Conservation (phyloP, 2,888 invertebrate species). For the Thymelicus sylvestris region DNA sequence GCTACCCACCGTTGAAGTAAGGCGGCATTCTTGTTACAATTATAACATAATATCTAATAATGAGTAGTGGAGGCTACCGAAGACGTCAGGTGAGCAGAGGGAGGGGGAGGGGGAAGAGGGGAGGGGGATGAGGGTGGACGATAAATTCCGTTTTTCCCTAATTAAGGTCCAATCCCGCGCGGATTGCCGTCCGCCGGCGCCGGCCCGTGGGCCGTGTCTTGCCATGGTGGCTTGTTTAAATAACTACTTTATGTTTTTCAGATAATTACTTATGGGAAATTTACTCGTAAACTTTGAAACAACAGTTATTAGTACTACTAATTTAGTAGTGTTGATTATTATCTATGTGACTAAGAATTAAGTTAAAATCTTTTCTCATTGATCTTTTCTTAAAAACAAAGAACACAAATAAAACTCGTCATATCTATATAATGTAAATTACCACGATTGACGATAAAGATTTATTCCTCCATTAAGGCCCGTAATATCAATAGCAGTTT, state of each 20-base stretch:
- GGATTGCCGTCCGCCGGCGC: conserved; percentile 27
- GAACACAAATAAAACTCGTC: too few species aligned
- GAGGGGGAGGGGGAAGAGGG: conserved; percentile 60
- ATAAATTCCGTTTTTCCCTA: conserved; percentile 83
- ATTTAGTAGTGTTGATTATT: too few species aligned
- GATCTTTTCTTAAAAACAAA: too few species aligned
- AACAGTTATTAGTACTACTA: too few species aligned
- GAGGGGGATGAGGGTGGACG: conserved; percentile 53
- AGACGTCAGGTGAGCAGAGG: conserved; percentile 60
- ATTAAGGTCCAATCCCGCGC: conserved; percentile 76
- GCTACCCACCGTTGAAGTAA: too few species aligned
- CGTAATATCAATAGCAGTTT: too few species aligned
- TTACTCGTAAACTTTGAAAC: neutral
- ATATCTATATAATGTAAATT: too few species aligned
- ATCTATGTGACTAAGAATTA: too few species aligned
- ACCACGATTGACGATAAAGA: too few species aligned
- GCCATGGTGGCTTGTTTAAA: conserved; percentile 43
- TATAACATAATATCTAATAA: neutral
- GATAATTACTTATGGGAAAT: conserved; percentile 15
- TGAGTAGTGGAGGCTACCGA: neutral
- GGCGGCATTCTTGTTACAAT: too few species aligned
- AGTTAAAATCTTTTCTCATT: too few species aligned
- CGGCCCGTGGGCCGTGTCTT: conserved; percentile 42
- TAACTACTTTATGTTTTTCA: conserved; percentile 39
- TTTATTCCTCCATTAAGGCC: too few species aligned